Evolutionary conservation across 2,113 vertebrate species (phyloP).

Genomic region (Acanthochromis polyacanthus): DNA sequence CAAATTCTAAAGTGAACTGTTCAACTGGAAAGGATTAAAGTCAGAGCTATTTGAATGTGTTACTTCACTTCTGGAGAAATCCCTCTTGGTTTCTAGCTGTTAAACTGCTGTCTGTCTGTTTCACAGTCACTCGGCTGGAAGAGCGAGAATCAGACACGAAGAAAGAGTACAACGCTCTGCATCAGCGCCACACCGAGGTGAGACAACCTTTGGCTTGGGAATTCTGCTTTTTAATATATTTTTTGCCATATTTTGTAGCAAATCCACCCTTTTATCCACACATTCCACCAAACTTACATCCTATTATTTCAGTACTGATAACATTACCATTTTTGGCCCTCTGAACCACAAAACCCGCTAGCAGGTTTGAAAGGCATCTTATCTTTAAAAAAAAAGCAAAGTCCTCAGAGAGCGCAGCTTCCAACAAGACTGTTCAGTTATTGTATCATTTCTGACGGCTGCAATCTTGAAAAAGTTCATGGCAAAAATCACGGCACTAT

Average conservation of each 20-base stretch:
- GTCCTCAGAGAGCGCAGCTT: too few species aligned
- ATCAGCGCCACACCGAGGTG: constrained; percentile 98
- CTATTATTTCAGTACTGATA: not conserved
- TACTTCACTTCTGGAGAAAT: not conserved
- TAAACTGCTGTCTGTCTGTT: constrained; percentile 15
- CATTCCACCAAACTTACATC: not conserved
- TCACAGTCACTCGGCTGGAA: constrained; percentile 92
- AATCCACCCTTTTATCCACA: too few species aligned
- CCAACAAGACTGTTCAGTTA: too few species aligned
- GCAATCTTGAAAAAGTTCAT: too few species aligned
- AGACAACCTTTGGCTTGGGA: not conserved
- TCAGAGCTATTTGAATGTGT: not conserved
- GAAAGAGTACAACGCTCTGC: constrained; percentile 97
- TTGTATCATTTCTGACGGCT: not conserved
- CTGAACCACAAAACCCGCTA: too few species aligned
- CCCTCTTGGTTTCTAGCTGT: not conserved
- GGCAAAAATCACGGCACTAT: too few species aligned
- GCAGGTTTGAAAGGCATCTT: too few species aligned
- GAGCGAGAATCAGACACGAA: constrained; percentile 98
- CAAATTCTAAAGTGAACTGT: not conserved
- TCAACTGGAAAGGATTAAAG: not conserved
- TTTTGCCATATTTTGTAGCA: too few species aligned
- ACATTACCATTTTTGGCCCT: not conserved
- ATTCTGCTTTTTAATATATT: not conserved
- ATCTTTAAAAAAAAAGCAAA: too few species aligned